Conservation (phyloP, 37 sponge, comb jelly and placozoan genomes). For the Beroe ovata region DNA sequence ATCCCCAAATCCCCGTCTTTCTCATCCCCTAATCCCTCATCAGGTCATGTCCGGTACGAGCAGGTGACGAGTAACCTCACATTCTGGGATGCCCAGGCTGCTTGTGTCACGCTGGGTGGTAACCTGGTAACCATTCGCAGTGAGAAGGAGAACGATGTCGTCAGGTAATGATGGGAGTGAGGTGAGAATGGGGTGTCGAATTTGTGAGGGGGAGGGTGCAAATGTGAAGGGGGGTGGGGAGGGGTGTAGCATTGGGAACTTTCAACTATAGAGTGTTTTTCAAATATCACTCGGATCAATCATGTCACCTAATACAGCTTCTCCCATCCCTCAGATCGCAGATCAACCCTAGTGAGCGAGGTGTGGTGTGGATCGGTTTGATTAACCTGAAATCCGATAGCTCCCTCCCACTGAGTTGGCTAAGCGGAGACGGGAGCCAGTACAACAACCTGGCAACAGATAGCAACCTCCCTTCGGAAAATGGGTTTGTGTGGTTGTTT, state of each 20-base stretch:
- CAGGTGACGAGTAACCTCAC: slow-evolving; percentile 19
- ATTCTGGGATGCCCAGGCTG: slow-evolving; percentile 51
- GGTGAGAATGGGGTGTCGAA: too few species aligned
- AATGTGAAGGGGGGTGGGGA: too few species aligned
- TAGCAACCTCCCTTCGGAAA: not conserved
- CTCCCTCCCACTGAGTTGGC: not conserved
- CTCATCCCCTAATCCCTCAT: not conserved
- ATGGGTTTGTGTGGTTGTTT: not conserved
- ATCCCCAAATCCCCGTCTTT: too few species aligned
- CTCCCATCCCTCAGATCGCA: slow-evolving; percentile 9
- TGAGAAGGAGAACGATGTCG: slow-evolving; percentile 16
- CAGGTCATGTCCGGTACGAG: slow-evolving; percentile 50
- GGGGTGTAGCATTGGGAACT: too few species aligned
- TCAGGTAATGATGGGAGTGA: too few species aligned
- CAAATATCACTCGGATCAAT: too few species aligned
- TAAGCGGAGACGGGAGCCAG: slow-evolving; percentile 7
- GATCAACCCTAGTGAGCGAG: not conserved
- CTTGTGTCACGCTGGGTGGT: slow-evolving; percentile 30
- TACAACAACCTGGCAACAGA: not conserved
- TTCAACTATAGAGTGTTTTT: too few species aligned
- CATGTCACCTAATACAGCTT: too few species aligned
- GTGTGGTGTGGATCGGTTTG: slow-evolving; percentile 21
- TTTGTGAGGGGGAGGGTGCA: too few species aligned
- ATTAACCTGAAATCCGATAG: not conserved
- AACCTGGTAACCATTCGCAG: slow-evolving; percentile 15